Percentiles rank a stretch among this genome's conserved stretches.
Evolutionary conservation across 1,140 invertebrate genomes (phyloP).

Genomic region (Globodera rostochiensis): DNA sequence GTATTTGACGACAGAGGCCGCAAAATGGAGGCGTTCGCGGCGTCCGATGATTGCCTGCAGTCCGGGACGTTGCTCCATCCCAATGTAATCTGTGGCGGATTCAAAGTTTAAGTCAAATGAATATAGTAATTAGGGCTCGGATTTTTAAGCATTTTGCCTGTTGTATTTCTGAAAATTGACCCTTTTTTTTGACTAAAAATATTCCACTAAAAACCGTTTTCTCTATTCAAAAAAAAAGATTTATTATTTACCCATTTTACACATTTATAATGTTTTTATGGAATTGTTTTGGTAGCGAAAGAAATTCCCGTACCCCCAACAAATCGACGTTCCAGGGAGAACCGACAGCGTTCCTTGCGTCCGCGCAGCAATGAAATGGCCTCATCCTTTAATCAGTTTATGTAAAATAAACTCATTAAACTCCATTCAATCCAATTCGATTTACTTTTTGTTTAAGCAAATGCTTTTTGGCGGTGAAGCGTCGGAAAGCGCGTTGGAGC

Average conservation of each 20-base stretch:
- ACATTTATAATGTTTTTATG: no score
- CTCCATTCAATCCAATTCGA: background rate
- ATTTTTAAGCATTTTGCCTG: no score
- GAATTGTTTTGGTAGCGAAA: no score
- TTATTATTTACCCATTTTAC: no score
- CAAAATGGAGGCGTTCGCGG: conserved; percentile 76
- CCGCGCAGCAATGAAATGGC: conserved; percentile 72
- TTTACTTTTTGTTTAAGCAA: conserved; percentile 70
- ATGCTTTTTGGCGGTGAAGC: conserved; percentile 74
- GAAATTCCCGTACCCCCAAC: conserved; percentile 71
- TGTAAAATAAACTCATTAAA: no score
- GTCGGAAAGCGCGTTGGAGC: conserved; percentile 77
- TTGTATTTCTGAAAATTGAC: no score
- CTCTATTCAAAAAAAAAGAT: no score
- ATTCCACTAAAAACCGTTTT: no score
- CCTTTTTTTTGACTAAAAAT: no score
- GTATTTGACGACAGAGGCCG: conserved; percentile 75
- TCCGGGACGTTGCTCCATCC: conserved; percentile 72
- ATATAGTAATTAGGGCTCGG: no score
- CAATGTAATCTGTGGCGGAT: conserved; percentile 65
- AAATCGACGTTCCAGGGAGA: conserved; percentile 76
- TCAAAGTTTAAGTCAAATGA: background rate
- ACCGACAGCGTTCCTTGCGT: conserved; percentile 74
- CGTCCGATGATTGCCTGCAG: conserved; percentile 66
- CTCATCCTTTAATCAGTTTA: conserved; percentile 52